These are phyloP conservation scores for Euzophera pinguis DNA, from an alignment of 2,888 invertebrate species.

Conservation along the genomic window DNA sequence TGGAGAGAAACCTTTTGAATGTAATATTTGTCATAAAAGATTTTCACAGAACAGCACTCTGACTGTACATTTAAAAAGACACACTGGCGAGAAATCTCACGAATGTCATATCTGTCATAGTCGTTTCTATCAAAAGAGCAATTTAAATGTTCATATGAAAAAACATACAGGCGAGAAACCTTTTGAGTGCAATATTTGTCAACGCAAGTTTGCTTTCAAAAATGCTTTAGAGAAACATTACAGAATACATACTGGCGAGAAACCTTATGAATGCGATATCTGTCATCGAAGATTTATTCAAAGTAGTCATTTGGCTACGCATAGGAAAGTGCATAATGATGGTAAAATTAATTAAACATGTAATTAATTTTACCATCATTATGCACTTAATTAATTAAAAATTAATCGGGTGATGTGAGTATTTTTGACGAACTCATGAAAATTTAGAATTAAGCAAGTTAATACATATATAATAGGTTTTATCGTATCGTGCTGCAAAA, in stretches of 20 bases:
- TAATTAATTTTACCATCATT: no score
- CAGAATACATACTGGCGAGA: conserved; percentile 2
- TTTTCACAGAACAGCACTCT: conserved; percentile 4
- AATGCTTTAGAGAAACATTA: neutral
- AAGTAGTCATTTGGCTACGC: neutral
- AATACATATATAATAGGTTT: no score
- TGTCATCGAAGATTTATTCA: neutral
- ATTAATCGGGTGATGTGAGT: no score
- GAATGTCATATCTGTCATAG: neutral
- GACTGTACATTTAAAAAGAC: conserved; percentile 7
- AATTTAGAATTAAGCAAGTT: no score
- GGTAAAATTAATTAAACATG: neutral
- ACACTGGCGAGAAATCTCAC: conserved; percentile 1
- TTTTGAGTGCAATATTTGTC: conserved; percentile 5
- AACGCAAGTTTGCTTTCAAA: conserved; percentile 4
- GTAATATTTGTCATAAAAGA: conserved; percentile 16
- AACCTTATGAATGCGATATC: neutral
- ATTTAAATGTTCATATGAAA: neutral
- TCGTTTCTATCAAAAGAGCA: neutral
- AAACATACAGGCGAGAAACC: conserved; percentile 6
- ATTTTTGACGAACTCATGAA: no score
- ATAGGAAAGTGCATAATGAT: neutral
- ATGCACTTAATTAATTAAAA: no score
- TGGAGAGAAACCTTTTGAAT: conserved; percentile 19
- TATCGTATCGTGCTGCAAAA: no score